Evolutionary conservation across 92 coral and sea anemone species (phyloP).

Genomic region (Virgularia gustaviana): DNA sequence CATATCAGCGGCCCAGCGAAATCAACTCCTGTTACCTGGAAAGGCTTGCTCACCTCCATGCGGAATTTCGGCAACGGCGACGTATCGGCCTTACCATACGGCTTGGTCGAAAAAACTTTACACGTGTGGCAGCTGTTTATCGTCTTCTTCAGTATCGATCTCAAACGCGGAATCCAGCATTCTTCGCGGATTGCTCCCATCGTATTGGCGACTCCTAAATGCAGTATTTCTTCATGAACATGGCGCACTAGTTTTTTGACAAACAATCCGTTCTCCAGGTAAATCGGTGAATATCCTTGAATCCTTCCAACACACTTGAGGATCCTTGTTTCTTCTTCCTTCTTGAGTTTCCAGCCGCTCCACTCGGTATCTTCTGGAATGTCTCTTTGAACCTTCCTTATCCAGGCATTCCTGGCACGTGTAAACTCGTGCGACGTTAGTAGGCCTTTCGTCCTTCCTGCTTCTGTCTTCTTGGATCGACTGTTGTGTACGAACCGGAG

Average conservation of each 20-base stretch:
- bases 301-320: conserved; percentile 56
- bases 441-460: background rate
- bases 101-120: conserved; percentile 46
- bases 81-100: conserved; percentile 51
- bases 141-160: conserved; percentile 55
- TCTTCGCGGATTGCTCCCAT: conserved; percentile 61
- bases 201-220: conserved; percentile 57
- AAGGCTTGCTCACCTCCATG: conserved; percentile 10
- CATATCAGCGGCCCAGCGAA: conserved; percentile 14
- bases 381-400: conserved; percentile 37
- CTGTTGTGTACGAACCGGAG: conserved; percentile 13
- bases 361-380: conserved; percentile 30
- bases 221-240: conserved; percentile 41
- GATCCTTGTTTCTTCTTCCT: conserved; percentile 50
- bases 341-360: background rate
- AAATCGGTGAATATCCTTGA: conserved; percentile 52
- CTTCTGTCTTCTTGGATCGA: conserved; percentile 5
- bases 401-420: conserved; percentile 41
- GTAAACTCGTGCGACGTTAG: background rate
- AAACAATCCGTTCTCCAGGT: conserved; percentile 48
- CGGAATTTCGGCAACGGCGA: conserved; percentile 45
- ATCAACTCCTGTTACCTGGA: background rate
- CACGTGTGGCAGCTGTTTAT: conserved; percentile 51
- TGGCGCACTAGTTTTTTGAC: conserved; percentile 56
- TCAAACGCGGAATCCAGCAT: conserved; percentile 61